Evolutionary conservation across 2,113 vertebrate species (phyloP).

Genomic region (Nannobrachium achirus): DNA sequence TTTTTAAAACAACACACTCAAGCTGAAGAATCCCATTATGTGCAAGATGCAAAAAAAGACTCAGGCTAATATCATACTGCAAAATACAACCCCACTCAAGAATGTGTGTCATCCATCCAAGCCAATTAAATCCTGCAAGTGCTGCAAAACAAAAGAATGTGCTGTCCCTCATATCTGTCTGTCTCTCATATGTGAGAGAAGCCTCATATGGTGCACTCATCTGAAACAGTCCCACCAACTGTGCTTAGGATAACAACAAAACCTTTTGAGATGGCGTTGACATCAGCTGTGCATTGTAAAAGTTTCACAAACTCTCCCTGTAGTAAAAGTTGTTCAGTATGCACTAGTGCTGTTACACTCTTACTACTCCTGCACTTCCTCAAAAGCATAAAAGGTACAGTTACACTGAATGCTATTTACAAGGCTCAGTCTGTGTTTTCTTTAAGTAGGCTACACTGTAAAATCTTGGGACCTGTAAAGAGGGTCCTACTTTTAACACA

Average conservation of each 20-base stretch:
- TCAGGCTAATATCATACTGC: constrained; percentile 30
- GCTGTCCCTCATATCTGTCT: constrained; percentile 9
- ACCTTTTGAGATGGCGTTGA: constrained; percentile 26
- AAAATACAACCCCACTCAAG: constrained; percentile 40
- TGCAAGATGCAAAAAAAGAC: constrained; percentile 48
- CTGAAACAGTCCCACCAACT: constrained; percentile 49
- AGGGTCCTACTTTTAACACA: too few species aligned
- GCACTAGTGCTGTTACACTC: background rate
- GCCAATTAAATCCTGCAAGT: constrained; percentile 44
- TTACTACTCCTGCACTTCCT: background rate
- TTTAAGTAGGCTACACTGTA: too few species aligned
- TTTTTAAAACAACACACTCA: constrained; percentile 27
- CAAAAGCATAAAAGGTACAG: background rate
- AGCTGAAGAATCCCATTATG: constrained; percentile 33
- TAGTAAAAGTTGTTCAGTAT: background rate
- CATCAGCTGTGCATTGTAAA: constrained; percentile 19
- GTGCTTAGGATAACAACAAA: constrained; percentile 39
- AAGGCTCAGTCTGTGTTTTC: too few species aligned
- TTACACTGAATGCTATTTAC: too few species aligned
- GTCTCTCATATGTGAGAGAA: constrained; percentile 28
- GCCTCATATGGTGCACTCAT: constrained; percentile 48
- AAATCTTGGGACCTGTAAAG: too few species aligned
- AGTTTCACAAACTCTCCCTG: constrained; percentile 27
- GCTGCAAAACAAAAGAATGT: constrained; percentile 55
- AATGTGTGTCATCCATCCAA: constrained; percentile 48